Evolutionary conservation across 1,140 invertebrate species (phyloP).

Genomic region (Scaptomyza hsui): DNA sequence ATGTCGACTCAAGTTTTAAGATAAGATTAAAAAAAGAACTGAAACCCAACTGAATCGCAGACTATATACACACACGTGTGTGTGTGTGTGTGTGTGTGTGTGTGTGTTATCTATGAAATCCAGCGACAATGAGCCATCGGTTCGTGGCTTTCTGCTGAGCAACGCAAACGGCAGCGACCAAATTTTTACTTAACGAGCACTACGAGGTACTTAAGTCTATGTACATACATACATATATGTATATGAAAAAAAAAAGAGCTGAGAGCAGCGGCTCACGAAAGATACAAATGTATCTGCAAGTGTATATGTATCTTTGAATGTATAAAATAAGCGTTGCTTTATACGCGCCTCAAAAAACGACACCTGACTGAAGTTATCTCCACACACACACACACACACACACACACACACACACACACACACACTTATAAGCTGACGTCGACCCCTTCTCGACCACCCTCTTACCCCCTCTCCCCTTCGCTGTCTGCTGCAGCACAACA

Average conservation of each 20-base stretch:
- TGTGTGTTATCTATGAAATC: slow-evolving; percentile 73
- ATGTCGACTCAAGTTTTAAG: slow-evolving; percentile 80
- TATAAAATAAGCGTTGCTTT: slow-evolving; percentile 59
- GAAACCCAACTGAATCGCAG: slow-evolving; percentile 54
- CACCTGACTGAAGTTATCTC: slow-evolving; percentile 66
- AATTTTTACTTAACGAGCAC: slow-evolving; percentile 15
- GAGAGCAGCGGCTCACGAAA: slow-evolving; percentile 45
- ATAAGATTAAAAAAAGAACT: slow-evolving; percentile 69
- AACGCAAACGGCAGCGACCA: slow-evolving; percentile 66
- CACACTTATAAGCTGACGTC: slow-evolving; percentile 24
- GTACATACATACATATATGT: slow-evolving; percentile 7
- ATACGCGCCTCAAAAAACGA: slow-evolving; percentile 28
- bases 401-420: slow-evolving; percentile 26
- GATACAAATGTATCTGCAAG: slow-evolving; percentile 45
- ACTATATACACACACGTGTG: slow-evolving; percentile 19
- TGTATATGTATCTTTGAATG: background rate
- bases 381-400: slow-evolving; percentile 31
- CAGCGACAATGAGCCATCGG: slow-evolving; percentile 54
- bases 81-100: slow-evolving; percentile 29
- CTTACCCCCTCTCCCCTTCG: background rate
- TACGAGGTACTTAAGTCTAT: slow-evolving; percentile 24
- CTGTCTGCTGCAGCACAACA: slow-evolving; percentile 50
- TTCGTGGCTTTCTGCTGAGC: slow-evolving; percentile 62
- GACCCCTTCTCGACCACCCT: background rate
- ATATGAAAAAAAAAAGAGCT: slow-evolving; percentile 6